Evolutionary conservation across 2,797 vertebrate genomes (phyloP).

Genomic region (Varecia variegata): DNA sequence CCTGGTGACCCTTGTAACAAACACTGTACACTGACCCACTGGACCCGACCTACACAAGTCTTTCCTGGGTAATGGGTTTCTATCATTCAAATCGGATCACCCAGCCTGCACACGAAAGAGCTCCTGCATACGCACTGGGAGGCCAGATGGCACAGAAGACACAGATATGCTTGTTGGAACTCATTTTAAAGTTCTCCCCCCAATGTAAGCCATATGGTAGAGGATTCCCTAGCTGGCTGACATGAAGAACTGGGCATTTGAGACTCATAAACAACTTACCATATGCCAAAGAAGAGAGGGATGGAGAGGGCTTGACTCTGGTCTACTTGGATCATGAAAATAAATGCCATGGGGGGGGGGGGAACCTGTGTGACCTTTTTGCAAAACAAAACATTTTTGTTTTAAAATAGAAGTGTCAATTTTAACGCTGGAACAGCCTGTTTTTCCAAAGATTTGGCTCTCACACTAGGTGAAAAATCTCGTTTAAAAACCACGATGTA

Average conservation of each 20-base stretch:
- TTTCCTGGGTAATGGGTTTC: background rate
- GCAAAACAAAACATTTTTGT: slow-evolving; percentile 35
- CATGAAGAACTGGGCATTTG: background rate
- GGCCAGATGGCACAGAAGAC: slow-evolving; percentile 44
- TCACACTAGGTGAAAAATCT: background rate
- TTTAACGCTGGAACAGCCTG: slow-evolving; percentile 12
- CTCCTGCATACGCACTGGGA: background rate
- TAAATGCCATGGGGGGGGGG: background rate
- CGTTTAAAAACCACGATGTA: background rate
- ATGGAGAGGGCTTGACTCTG: background rate
- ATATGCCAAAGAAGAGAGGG: background rate
- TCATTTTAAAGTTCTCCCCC: background rate
- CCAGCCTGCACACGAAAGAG: background rate
- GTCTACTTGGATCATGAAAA: background rate
- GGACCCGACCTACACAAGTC: background rate
- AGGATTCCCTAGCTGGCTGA: slow-evolving; percentile 31
- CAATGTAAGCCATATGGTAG: slow-evolving; percentile 11
- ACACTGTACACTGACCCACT: background rate
- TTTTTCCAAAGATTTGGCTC: slow-evolving; percentile 32
- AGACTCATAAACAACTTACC: background rate
- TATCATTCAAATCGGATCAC: background rate
- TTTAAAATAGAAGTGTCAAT: slow-evolving; percentile 48
- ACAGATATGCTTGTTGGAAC: slow-evolving; percentile 21
- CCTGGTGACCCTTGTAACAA: background rate
- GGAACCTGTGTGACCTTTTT: background rate